Evolutionary conservation across 2,113 vertebrate species (phyloP), one percentile per base, ranked within the genome.

Genomic region (Galbula dea): DNA sequence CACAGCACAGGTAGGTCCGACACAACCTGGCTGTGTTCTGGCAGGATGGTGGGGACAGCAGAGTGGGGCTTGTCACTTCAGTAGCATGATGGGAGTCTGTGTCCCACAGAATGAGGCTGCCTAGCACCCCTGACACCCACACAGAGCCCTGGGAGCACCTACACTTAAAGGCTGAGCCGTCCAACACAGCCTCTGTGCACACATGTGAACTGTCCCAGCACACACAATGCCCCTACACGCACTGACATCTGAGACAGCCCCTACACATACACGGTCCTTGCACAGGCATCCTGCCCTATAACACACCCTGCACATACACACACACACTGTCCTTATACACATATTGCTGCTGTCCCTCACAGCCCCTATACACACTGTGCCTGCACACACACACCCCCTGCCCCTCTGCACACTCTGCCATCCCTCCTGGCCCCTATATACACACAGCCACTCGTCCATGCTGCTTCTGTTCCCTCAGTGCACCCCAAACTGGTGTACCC

Each of bases 301-400:
- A n/a, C n/a, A n/a, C n/a, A n/a, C n/a, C n/a, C n/a, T n/a, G n/a
- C n/a, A n/a, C n/a, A n/a, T n/a, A n/a, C n/a, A n/a, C n/a, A n/a
- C n/a, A n/a, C n/a, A n/a, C n/a, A n/a, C n/a, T n/a, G n/a, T n/a
- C n/a, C n/a, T n/a, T n/a, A n/a, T n/a, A n/a, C n/a, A n/a, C n/a
- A n/a, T n/a, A n/a, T n/a, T n/a, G n/a, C n/a, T n/a, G n/a, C n/a
- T n/a, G n/a, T n/a, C n/a, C n/a, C n/a, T n/a, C n/a, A n/a, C n/a
- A n/a, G n/a, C n/a, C n/a, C n/a, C n/a, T n/a, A n/a, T n/a, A n/a
- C n/a, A n/a, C n/a, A n/a, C n/a, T n/a, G n/a, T n/a, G n/a, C n/a
- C n/a, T n/a, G n/a, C n/a, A n/a, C 18, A 27, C 14, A 3, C 0
- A 1, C 5, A 4, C 23, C 18, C 30, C 11, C 7, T 5, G 61